Evolutionary conservation across 2,113 vertebrate genomes (phyloP), one percentile per base, ranked within the genome.

Genomic region (Malaclemys terrapin): DNA sequence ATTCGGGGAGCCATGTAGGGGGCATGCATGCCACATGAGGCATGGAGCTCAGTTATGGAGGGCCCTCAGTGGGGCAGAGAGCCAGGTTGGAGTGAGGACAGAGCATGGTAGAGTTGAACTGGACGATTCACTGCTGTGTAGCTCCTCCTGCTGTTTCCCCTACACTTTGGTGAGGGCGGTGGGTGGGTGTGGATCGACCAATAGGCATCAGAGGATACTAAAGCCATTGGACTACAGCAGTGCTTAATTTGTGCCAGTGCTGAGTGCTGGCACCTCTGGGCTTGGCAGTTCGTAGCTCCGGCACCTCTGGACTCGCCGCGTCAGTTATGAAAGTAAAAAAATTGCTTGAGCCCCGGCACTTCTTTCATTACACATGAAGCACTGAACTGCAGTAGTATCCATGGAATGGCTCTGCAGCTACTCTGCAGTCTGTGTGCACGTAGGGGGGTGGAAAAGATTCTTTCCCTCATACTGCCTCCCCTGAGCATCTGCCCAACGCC

Each of bases 11-110:
- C 22, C 5, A 11, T 62, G 76, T 45, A 85, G 78, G 57, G 65
- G 85, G 31, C 35, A 53, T 0, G 0, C 5, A 27, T 0, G 0
- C 35, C 56, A 35, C 59, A 78, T 35, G 13, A 81, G 45, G 69
- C 31, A 24, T 62, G 57, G 82, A 90, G 72, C 79, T 93, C 42
- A 80, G 25, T 65, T 52, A 11, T 38, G 76, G 76, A 56, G 80
- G 72, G 88, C 13, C 13, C 2, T 79, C n/a, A 5, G 87, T 47
- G 75, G 38, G 47, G 31, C 42, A 91, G 50, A 89, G 29, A 87
- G 85, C 7, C 80, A 16, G 35, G 35, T 24, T 20, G 59, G 75
- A n/a, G 45, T 45, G 45, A 57, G 47, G 59, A 90, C 38, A 91
- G 69, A 62, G 25, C 89, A 86, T 49, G 88, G 35, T n/a, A 38